Conservation (phyloP, 2,888 invertebrate species). For the Zaprionus bogoriensis region DNA sequence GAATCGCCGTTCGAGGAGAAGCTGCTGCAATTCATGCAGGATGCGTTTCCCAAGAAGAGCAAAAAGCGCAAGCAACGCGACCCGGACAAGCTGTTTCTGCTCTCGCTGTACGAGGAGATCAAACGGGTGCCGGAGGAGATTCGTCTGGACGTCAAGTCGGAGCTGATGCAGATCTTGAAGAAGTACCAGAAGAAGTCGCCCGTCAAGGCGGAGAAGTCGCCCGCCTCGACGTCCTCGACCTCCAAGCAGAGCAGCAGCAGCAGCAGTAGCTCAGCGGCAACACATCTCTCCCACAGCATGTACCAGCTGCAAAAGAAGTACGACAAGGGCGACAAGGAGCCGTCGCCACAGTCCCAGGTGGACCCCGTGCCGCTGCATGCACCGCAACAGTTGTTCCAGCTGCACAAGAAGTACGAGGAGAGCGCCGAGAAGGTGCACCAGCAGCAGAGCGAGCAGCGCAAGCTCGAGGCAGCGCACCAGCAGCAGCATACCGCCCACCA, state of each 20-base stretch:
- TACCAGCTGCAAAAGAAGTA: conserved; percentile 81
- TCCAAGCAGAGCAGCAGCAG: conserved; percentile 65
- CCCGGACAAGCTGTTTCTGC: conserved; percentile 80
- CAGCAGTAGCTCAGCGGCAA: conserved; percentile 51
- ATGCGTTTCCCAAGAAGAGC: conserved; percentile 81
- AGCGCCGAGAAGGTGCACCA: conserved; percentile 80
- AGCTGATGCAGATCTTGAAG: conserved; percentile 81
- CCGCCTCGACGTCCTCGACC: conserved; percentile 62
- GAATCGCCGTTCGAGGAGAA: conserved; percentile 81
- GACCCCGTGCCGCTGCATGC: conserved; percentile 76
- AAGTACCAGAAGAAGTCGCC: conserved; percentile 80
- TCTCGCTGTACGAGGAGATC: conserved; percentile 81
- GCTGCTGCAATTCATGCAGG: conserved; percentile 81
- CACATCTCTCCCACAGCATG: conserved; percentile 80
- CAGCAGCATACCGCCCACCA: conserved; percentile 76
- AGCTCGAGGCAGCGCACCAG: conserved; percentile 77
- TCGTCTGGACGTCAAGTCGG: conserved; percentile 80
- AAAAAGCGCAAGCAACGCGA: conserved; percentile 81
- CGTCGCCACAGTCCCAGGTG: conserved; percentile 79
- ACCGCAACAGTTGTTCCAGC: conserved; percentile 79
- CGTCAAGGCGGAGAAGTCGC: conserved; percentile 75
- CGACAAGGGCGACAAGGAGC: conserved; percentile 79
- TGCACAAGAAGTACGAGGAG: conserved; percentile 81
- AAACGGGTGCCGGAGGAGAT: conserved; percentile 81
- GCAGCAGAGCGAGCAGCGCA: conserved; percentile 80